Percentiles rank a stretch among this genome's conserved stretches.
phyloP scores from a whole-genome alignment of 2,113 vertebrate genomes.

The Cyprichromis sp. region DNA sequence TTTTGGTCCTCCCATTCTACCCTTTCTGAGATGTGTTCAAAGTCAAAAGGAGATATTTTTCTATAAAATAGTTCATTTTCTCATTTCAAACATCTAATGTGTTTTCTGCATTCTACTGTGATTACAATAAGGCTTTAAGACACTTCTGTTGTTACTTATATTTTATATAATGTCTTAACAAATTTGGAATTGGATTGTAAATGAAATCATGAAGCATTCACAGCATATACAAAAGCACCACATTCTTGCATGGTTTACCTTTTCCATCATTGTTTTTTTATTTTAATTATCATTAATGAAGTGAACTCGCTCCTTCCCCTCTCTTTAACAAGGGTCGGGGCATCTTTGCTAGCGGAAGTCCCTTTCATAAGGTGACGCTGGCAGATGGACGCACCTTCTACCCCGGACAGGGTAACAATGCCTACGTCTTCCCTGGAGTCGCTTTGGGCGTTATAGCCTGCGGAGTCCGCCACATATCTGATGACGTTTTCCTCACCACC shows the following conservation, averaged over 20 bases:
- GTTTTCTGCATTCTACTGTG: neutral
- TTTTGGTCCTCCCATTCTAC: neutral
- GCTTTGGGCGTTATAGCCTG: slow-evolving; percentile 88
- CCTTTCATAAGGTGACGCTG: slow-evolving; percentile 86
- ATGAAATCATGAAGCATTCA: neutral
- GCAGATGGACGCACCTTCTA: slow-evolving; percentile 83
- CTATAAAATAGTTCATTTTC: neutral
- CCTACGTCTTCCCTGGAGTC: slow-evolving; percentile 94
- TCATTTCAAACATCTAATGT: neutral
- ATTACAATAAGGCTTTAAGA: neutral
- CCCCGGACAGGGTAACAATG: slow-evolving; percentile 96
- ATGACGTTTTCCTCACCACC: slow-evolving; percentile 91
- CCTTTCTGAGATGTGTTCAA: neutral
- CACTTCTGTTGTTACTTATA: neutral
- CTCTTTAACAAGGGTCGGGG: slow-evolving; percentile 78
- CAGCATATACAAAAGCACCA: neutral
- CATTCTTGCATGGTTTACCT: neutral
- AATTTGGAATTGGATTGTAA: neutral
- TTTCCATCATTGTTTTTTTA: neutral
- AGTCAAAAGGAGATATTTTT: neutral
- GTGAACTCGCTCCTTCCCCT: neutral
- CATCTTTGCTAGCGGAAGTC: slow-evolving; percentile 95
- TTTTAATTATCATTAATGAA: neutral
- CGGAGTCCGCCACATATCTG: slow-evolving; percentile 86
- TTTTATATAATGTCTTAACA: neutral